A percentile compares a stretch with the other conserved stretches of the same genome.
Evolutionary conservation across 2,888 invertebrate species (phyloP).

Genomic region (Eledone cirrhosa): DNA sequence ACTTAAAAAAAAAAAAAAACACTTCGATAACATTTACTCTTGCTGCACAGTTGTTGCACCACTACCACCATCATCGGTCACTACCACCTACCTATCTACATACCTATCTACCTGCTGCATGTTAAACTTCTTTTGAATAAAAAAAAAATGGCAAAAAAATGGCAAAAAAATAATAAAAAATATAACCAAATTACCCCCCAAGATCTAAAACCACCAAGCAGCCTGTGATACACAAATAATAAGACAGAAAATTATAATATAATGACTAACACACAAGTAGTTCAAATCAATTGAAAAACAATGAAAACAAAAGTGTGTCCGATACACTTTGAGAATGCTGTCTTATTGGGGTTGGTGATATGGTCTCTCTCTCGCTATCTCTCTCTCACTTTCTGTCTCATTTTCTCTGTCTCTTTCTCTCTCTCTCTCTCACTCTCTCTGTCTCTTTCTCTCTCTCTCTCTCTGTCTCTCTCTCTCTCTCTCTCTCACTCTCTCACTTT

Average conservation of each 20-base stretch:
- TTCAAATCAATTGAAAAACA: too few relatives aligned
- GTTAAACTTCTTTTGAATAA: not conserved
- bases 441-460: slow-evolving; percentile 23
- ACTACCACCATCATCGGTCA: slow-evolving; percentile 21
- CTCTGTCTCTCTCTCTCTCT: not conserved
- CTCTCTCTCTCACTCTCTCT: slow-evolving; percentile 27
- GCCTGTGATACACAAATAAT: too few relatives aligned
- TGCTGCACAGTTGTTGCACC: slow-evolving; percentile 25
- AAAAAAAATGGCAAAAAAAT: not conserved
- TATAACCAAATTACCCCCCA: not conserved
- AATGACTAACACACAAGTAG: slow-evolving; percentile 12
- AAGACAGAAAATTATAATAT: too few relatives aligned
- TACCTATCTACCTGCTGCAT: not conserved
- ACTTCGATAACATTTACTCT: not conserved
- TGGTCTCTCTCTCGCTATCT: too few relatives aligned
- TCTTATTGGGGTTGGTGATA: too few relatives aligned
- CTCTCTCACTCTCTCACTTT: not conserved
- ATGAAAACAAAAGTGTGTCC: too few relatives aligned
- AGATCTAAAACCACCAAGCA: too few relatives aligned
- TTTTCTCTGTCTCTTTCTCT: too few relatives aligned
- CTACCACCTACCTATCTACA: not conserved
- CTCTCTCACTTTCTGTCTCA: too few relatives aligned
- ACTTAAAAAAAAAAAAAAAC: slow-evolving; percentile 39
- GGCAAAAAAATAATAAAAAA: not conserved
- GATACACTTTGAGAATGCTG: too few relatives aligned